These are phyloP conservation scores for Agrotis clavis DNA, from an alignment of 2,888 invertebrate species.

Conservation along the genomic window DNA sequence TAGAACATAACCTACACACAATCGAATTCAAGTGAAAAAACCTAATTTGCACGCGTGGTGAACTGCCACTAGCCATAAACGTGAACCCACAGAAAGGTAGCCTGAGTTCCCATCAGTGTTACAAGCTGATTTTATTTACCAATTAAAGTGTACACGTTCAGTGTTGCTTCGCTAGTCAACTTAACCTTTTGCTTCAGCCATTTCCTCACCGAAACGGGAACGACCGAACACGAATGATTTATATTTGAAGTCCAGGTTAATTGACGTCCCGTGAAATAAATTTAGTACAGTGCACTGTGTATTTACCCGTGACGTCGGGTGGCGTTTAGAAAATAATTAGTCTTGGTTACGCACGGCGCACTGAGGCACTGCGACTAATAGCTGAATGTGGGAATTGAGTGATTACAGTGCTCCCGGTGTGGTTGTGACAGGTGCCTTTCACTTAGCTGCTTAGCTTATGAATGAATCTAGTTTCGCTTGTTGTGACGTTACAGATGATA, in stretches of 20 bases:
- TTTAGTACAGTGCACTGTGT: conserved; percentile 74
- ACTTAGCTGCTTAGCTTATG: conserved; percentile 14
- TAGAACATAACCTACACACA: no score
- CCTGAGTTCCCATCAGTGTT: no score
- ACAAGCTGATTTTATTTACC: no score
- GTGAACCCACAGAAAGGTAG: no score
- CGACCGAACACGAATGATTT: conserved; percentile 72
- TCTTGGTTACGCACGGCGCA: conserved; percentile 56
- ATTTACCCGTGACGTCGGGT: conserved; percentile 69
- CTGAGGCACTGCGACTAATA: conserved; percentile 44
- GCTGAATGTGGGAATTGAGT: conserved; percentile 53
- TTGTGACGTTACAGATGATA: conserved; percentile 3
- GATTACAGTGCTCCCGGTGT: conserved; percentile 13
- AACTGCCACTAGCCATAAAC: no score
- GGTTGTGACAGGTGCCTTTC: conserved; percentile 50
- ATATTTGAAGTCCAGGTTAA: conserved; percentile 75
- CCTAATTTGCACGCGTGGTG: no score
- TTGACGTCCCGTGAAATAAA: conserved; percentile 78
- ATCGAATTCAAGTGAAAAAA: no score
- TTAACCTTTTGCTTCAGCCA: conserved; percentile 32
- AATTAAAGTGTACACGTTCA: no score
- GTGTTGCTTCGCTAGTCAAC: neutral
- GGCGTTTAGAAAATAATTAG: conserved; percentile 76
- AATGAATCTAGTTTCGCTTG: conserved; percentile 22
- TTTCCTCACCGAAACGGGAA: conserved; percentile 36